phyloP scores from a whole-genome alignment of 37 sponge, comb jelly and placozoan genomes.

The Aplysina aerophoba region DNA sequence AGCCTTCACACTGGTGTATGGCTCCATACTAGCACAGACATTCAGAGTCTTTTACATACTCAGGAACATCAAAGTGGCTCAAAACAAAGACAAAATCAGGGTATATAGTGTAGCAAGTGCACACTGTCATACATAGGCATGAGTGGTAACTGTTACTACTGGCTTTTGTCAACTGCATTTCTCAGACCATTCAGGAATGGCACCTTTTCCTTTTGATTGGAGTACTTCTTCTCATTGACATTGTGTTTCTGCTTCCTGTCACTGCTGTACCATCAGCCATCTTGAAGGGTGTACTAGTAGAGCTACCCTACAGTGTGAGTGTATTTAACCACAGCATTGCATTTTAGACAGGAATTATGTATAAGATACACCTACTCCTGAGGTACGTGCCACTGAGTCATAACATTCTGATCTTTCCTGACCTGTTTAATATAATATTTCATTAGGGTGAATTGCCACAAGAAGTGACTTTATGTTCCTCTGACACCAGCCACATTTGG shows the following conservation, averaged over 20 bases:
- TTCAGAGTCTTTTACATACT: conserved; percentile 75
- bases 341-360: too few species aligned
- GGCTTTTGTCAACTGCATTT: conserved; percentile 39
- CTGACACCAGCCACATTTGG: conserved; percentile 27
- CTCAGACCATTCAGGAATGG: conserved; percentile 57
- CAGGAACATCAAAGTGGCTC: background rate
- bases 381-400: too few species aligned
- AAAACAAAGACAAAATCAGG: too few species aligned
- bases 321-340: too few species aligned
- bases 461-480: background rate
- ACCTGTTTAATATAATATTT: too few species aligned
- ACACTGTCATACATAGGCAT: too few species aligned
- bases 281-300: background rate
- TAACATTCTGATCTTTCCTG: too few species aligned
- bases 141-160: too few species aligned
- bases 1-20: conserved; percentile 65
- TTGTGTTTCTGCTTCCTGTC: conserved; percentile 40
- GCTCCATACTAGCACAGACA: conserved; percentile 65
- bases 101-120: too few species aligned
- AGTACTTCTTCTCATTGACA: conserved; percentile 35
- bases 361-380: too few species aligned
- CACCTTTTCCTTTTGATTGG: conserved; percentile 53
- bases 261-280: conserved; percentile 53
- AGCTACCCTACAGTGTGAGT: background rate
- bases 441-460: conserved; percentile 1